A percentile compares a stretch with the other conserved stretches of the same genome.
phyloP scores from a whole-genome alignment of 2,888 invertebrate genomes.

The Mythimna pallens region DNA sequence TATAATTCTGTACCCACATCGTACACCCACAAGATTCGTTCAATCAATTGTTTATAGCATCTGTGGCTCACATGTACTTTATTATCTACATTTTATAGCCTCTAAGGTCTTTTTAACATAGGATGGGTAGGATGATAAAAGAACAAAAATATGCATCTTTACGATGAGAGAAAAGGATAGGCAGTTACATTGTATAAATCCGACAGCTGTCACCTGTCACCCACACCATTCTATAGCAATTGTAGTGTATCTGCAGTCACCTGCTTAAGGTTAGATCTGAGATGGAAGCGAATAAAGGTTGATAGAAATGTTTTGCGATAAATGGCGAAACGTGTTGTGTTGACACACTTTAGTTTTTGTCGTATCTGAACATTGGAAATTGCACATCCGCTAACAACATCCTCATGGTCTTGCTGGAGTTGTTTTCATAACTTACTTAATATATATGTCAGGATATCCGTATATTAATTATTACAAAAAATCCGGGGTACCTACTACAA shows the following conservation, averaged over 20 bases:
- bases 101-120: neutral
- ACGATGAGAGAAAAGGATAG: too few species aligned
- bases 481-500: too few species aligned
- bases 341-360: slow-evolving; percentile 2
- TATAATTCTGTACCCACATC: slow-evolving; percentile 31
- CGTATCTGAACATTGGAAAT: neutral
- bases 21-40: slow-evolving; percentile 35
- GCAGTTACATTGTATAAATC: too few species aligned
- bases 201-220: too few species aligned
- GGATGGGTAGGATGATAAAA: too few species aligned
- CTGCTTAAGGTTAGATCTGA: slow-evolving; percentile 33
- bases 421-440: neutral
- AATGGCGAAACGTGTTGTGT: slow-evolving; percentile 1
- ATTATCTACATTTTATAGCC: slow-evolving; percentile 29
- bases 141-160: too few species aligned
- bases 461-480: too few species aligned
- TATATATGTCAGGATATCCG: too few species aligned
- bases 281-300: slow-evolving; percentile 15
- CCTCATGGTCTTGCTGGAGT: neutral
- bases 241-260: neutral
- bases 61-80: slow-evolving; percentile 27
- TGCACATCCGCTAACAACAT: neutral
- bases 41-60: slow-evolving; percentile 34
- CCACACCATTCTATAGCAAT: too few species aligned
- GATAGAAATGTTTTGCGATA: neutral